phyloP scores from a whole-genome alignment of 2,888 invertebrate genomes.

The Dryomyza anilis region DNA sequence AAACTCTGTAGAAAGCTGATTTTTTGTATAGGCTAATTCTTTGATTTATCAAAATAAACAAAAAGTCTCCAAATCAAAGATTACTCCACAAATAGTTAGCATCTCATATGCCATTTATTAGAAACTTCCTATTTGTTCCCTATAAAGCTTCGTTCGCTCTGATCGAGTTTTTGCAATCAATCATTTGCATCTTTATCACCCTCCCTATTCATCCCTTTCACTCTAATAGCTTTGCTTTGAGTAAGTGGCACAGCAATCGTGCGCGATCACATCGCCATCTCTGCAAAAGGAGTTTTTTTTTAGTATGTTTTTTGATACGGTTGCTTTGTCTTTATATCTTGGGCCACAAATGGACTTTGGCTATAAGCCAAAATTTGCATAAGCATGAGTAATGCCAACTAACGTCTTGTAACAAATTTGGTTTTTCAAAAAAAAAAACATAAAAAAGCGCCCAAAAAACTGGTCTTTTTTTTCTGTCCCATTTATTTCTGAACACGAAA shows the following conservation, averaged over 20 bases:
- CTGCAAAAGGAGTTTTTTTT: not conserved
- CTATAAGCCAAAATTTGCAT: conserved; percentile 42
- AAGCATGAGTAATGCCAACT: conserved; percentile 29
- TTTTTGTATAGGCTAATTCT: too few relatives aligned
- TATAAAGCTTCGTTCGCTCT: not conserved
- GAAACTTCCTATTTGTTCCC: too few relatives aligned
- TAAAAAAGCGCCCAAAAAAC: not conserved
- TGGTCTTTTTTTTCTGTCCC: conserved; percentile 10
- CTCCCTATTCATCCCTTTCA: not conserved
- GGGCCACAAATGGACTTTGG: conserved; percentile 23
- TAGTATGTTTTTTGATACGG: too few relatives aligned
- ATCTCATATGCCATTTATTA: too few relatives aligned
- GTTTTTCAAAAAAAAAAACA: not conserved
- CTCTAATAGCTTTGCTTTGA: not conserved
- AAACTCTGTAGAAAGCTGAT: too few relatives aligned
- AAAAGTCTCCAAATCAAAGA: too few relatives aligned
- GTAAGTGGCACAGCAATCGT: not conserved
- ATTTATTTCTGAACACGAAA: conserved; percentile 29
- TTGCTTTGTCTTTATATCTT: too few relatives aligned
- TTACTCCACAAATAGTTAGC: too few relatives aligned
- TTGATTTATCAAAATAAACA: too few relatives aligned
- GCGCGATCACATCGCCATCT: not conserved
- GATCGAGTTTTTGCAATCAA: not conserved
- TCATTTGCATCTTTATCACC: not conserved
- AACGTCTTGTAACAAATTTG: not conserved